Base-by-base conservation (phyloP, 2,888 invertebrate species). In the Silvanus unidentatus region DNA sequence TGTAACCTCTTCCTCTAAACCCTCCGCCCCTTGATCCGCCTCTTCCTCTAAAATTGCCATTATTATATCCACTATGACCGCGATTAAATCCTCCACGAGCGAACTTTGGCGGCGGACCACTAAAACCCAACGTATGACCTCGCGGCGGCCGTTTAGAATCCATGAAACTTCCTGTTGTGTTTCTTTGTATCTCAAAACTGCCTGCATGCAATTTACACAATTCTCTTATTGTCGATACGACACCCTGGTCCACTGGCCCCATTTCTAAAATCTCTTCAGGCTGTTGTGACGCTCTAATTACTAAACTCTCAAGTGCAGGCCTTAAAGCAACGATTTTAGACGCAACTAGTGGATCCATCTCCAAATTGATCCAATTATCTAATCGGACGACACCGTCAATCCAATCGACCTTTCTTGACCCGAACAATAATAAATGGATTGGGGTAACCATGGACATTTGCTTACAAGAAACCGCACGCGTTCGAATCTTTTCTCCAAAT, bases 401-500 rank as follows among this genome's bases (percentile, higher is more conserved):
- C 78, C 78, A 82, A 59, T 93, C 91, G 0, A 89, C 84, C 72
- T 89, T 91, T 39, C 93, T 79, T n/a, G 87, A 84, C 0, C 91
- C 97, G 69, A 98, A 97, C 30, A 99, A 74, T 54, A 99, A 69
- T 34, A 99, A 74, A 66, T 98, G 96, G 49, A 98, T 72, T 0
- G 98, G 95, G 1, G 94, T 84, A 4, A 98, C 89, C 93, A 96
- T 96, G 1, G 77, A 77, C 81, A 91, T 82, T 73, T 96, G 95
- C 68, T 98, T 98, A 71, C 97, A 97, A 10, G 91, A 88, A 40
- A 99, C 93, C 1, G 96, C 95, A 43, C 92, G 78, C 0, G 97
- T 96, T 43, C 97, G 83, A 44, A 98, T 92, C 78, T 99, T 99
- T 75, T 99, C 98, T 0, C 97, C 96, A 70, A 98, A 99, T 44